Base-by-base conservation (phyloP, 1,140 invertebrate genomes). In the Philopotamus ludificatus region DNA sequence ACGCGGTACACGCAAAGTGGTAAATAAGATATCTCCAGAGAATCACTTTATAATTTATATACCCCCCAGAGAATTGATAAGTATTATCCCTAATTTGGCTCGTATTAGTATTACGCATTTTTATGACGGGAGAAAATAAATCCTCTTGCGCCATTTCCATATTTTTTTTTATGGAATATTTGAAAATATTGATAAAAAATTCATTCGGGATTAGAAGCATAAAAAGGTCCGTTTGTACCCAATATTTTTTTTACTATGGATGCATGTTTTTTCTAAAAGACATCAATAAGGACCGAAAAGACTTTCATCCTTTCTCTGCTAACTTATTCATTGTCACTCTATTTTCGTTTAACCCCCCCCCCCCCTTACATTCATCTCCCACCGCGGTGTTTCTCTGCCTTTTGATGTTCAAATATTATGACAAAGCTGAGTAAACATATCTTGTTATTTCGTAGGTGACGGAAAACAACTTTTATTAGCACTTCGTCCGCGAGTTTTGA, bases 21-120 rank as follows among this genome's bases (percentile, higher is more conserved):
- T 63, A 63, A 63, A 63, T 63, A 63, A 63, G 61, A 63, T 34
- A n/a, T 28, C 62, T 50, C 67, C n/a, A 10, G 53, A 49, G 67
- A 47, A 50, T 41, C 41, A 61, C 41, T 64, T 58, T 53, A 58
- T 68, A 68, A 68, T 68, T 68, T 63, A 65, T 68, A 68, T 55
- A 58, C 34, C 49, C 47, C 67, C 67, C 42, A 3, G 67, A 53
- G 67, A 61, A 15, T 58, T 49, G 67, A 64, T 68, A 68, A 68
- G 54, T 64, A 68, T 42, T 51, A 18, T 10, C 47, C 66, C 61
- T 64, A 68, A 68, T 68, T 64, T 60, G 55, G 61, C 60, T 68
- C 54, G 54, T 45, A 18, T 47, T 25, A 58, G 18, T 34, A 34
- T 34, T 34, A 7, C 4, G 28, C 4, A 16, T 47, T 47, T 47